Conservation (phyloP, 2,113 vertebrate genomes). For the Orthonyx spaldingii region DNA sequence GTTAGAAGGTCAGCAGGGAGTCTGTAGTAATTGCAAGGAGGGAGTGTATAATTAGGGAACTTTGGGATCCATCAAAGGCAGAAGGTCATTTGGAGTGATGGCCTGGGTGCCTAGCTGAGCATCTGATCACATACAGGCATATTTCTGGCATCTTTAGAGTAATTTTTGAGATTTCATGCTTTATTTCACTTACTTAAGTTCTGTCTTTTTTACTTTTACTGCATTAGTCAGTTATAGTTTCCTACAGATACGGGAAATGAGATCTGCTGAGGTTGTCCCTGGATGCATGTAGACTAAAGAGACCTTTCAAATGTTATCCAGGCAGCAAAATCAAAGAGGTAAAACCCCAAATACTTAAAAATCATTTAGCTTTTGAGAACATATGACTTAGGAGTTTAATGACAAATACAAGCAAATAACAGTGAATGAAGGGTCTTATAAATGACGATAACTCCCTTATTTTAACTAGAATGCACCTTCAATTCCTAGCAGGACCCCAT, state of each 20-base stretch:
- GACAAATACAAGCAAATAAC: neutral
- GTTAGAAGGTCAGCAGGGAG: conserved; percentile 42
- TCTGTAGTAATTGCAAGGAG: conserved; percentile 30
- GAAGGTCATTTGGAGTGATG: conserved; percentile 27
- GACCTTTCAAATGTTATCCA: neutral
- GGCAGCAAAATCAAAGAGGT: neutral
- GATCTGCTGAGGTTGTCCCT: neutral
- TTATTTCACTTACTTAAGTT: neutral
- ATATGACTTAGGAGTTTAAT: neutral
- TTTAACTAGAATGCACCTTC: neutral
- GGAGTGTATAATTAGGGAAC: conserved; percentile 29
- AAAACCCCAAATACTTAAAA: neutral
- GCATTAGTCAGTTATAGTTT: neutral
- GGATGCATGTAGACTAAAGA: neutral
- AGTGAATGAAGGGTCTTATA: neutral
- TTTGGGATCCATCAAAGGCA: conserved; percentile 19
- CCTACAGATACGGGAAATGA: neutral
- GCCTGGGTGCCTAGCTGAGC: neutral
- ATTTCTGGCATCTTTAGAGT: neutral
- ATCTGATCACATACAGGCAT: neutral
- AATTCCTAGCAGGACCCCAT: neutral
- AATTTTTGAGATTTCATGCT: neutral
- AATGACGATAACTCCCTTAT: neutral
- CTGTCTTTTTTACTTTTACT: neutral
- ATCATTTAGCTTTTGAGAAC: neutral